A percentile compares a stretch with the other conserved stretches of the same genome.
These are phyloP conservation scores for Drosophila percnosoma DNA, from an alignment of 2,888 invertebrate genomes.

Conservation along the genomic window DNA sequence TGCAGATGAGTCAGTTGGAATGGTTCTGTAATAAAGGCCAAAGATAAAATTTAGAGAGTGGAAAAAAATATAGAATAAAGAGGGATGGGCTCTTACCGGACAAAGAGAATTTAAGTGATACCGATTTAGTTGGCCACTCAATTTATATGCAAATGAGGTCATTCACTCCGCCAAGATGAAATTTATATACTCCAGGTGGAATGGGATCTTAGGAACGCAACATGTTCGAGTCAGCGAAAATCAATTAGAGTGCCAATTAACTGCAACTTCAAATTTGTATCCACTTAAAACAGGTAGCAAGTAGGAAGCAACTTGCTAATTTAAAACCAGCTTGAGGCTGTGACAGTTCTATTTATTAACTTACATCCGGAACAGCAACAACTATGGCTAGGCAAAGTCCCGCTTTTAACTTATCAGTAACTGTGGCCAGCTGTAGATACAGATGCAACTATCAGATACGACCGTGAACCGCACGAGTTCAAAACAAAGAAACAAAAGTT, in stretches of 20 bases:
- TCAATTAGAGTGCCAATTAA: conserved; percentile 57
- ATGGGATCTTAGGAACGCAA: conserved; percentile 14
- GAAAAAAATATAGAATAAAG: conserved; percentile 21
- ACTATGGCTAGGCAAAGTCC: conserved; percentile 21
- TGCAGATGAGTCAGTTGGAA: conserved; percentile 66
- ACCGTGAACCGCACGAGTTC: conserved; percentile 70
- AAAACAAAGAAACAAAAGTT: conserved; percentile 34
- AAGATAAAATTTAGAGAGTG: conserved; percentile 22
- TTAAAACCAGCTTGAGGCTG: conserved; percentile 24
- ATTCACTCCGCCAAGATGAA: conserved; percentile 43
- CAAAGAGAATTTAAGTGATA: conserved; percentile 40
- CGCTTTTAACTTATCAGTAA: conserved; percentile 19
- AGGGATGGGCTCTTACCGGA: conserved; percentile 15
- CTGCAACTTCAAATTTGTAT: conserved; percentile 32
- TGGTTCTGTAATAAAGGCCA: conserved; percentile 17
- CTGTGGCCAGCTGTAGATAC: conserved; percentile 10
- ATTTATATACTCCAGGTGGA: conserved; percentile 5
- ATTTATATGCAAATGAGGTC: conserved; percentile 68
- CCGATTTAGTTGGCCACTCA: conserved; percentile 44
- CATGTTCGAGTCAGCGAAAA: conserved; percentile 26
- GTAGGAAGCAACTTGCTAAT: conserved; percentile 41
- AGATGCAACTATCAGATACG: conserved; percentile 28
- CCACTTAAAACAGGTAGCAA: conserved; percentile 39
- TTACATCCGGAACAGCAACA: conserved; percentile 48
- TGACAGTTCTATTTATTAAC: conserved; percentile 42